Base-by-base conservation (phyloP, 2,888 invertebrate genomes). In the Tanypteryx hageni region DNA sequence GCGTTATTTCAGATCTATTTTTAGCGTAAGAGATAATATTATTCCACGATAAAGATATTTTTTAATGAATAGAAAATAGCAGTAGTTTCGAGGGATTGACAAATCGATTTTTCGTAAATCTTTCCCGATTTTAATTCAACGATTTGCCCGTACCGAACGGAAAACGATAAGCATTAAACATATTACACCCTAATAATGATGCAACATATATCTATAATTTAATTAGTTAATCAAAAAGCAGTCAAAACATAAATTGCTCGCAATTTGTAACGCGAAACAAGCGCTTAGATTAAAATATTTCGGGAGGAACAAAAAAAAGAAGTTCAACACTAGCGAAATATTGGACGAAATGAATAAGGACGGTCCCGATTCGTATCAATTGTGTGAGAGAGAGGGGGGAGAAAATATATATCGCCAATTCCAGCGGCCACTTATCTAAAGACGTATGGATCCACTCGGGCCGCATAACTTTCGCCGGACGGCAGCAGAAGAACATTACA, bases 371-470 rank as follows among this genome's bases (percentile, higher is more conserved):
- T 27, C 61, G 31, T 86, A 61, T 59, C 59, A 22, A 86, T 86
- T 61, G 59, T 31, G 59, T n/a, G 22, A 22, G 18, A 22, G 18
- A 22, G 68, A 18, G 68, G 22, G 76, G 76, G 27, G 1, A 22
- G 76, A 85, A 18, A 85, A 57, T n/a, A 22, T 58, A 57, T 58
- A 85, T 58, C 18, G 85, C 57, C 58, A 22, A 57, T 85, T 58
- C 57, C 85, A 58, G 58, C 56, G 22, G 58, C 58, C 57, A 85
- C 85, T 85, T 85, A 85, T 18, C 57, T 1, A 22, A 85, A 85
- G 85, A 85, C 85, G 56, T 85, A 85, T 85, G 85, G 85, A 85
- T 22, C 57, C 58, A 9, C 85, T 85, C 58, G 22, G 57, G 22
- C 57, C 57, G 85, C 57, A 58, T 58, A 57, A n/a, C 57, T 85